Evolutionary conservation across 2,888 invertebrate genomes (phyloP).

Genomic region (Drosophila mimica): DNA sequence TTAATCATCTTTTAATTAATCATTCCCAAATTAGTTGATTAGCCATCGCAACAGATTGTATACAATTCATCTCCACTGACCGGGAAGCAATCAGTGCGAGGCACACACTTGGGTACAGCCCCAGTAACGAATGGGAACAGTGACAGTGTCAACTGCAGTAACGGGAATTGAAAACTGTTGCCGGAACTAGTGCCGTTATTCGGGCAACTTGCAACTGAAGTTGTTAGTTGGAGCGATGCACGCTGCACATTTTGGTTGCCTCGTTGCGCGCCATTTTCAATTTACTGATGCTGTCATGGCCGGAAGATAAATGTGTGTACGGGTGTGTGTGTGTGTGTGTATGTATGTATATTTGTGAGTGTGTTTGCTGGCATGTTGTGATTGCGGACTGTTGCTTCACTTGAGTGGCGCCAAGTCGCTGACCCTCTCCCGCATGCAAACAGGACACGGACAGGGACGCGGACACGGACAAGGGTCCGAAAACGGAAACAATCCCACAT

Average conservation of each 20-base stretch:
- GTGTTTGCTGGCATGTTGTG: slow-evolving; percentile 60
- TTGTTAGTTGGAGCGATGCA: slow-evolving; percentile 11
- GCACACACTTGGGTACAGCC: neutral
- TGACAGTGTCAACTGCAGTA: slow-evolving; percentile 34
- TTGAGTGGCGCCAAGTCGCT: slow-evolving; percentile 63
- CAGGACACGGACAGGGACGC: slow-evolving; percentile 8
- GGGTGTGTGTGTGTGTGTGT: slow-evolving; percentile 22
- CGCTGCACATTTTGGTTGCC: slow-evolving; percentile 48
- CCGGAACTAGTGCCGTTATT: slow-evolving; percentile 22
- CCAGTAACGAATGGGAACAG: slow-evolving; percentile 4
- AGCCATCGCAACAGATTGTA: neutral
- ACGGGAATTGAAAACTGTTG: slow-evolving; percentile 60
- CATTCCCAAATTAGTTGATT: neutral
- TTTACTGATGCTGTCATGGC: slow-evolving; percentile 75
- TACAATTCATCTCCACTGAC: neutral
- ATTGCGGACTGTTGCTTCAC: slow-evolving; percentile 73
- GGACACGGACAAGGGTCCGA: slow-evolving; percentile 5
- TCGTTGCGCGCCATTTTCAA: slow-evolving; percentile 68
- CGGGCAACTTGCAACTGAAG: slow-evolving; percentile 19
- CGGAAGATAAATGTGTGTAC: slow-evolving; percentile 69
- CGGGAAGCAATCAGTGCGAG: neutral
- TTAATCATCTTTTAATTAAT: neutral
- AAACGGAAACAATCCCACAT: slow-evolving; percentile 13
- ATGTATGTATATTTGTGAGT: slow-evolving; percentile 16
- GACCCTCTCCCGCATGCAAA: slow-evolving; percentile 41